Evolutionary conservation across 2,888 invertebrate species (phyloP), one percentile per base, ranked within the genome.

Genomic region (Andrena bucephala): DNA sequence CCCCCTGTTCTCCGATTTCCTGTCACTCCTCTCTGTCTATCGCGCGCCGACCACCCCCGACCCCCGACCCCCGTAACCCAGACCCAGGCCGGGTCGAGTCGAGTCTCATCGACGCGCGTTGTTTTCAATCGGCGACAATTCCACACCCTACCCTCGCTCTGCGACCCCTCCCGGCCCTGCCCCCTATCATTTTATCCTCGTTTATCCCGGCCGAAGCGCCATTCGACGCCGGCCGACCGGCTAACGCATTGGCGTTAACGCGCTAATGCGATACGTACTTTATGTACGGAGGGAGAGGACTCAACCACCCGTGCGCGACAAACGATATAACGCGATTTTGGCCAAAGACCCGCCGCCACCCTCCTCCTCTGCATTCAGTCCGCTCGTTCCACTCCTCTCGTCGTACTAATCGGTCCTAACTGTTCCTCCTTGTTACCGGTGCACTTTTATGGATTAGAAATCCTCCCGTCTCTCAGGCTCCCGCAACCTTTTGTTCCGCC

Each of bases 61-160:
- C 59, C 59, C 42, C 68, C 71, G 8, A 10, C 74, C 69, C 66
- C 57, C 69, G 54, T 42, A 42, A 65, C 63, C 42, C 63, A 42
- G 63, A 50, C 66, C 60, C 52, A 36, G 29, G 57, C 48, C 65
- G 33, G 70, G 62, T 66, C 67, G 42, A 42, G 42, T 42, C 42
- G 16, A 67, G 73, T 75, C 84, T 74, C 80, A 77, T 85, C 85
- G 84, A 87, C 83, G 83, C 85, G 85, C 88, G 89, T 87, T 89
- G 89, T 90, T 90, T 90, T 90, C 89, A 89, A 90, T 91, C 90
- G 91, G 88, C 89, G 89, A 92, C 92, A 91, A 91, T 92, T 92
- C 89, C 87, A 86, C 89, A 77, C 82, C 85, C 80, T 75, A 54
- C 68, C 50, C 72, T 20, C 65, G 60, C 82, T 80, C 87, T 68